Evolutionary conservation across 1,140 invertebrate genomes (phyloP).

Genomic region (Augochlora pura): DNA sequence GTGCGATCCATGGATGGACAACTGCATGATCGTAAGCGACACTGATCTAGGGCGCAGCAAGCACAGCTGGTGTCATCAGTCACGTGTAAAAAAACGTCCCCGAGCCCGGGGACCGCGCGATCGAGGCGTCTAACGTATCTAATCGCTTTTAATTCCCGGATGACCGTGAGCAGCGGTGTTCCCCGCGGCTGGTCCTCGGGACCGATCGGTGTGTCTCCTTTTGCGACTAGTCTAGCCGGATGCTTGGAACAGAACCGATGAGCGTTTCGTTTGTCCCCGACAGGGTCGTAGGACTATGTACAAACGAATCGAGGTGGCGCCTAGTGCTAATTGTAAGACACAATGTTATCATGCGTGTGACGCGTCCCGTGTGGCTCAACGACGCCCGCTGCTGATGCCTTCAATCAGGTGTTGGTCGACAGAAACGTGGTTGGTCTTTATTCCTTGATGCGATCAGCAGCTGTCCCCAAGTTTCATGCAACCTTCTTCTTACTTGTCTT

Average conservation of each 20-base stretch:
- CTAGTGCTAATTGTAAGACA: slow-evolving; percentile 22
- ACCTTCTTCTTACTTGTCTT: slow-evolving; percentile 80
- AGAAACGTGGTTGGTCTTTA: slow-evolving; percentile 56
- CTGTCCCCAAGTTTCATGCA: slow-evolving; percentile 71
- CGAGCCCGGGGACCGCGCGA: slow-evolving; percentile 1
- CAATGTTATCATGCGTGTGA: slow-evolving; percentile 19
- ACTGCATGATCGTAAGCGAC: slow-evolving; percentile 48
- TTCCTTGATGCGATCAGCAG: slow-evolving; percentile 71
- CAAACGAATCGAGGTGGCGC: slow-evolving; percentile 15
- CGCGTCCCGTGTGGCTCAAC: slow-evolving; percentile 1
- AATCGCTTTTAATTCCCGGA: slow-evolving; percentile 9
- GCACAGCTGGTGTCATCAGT: slow-evolving; percentile 11
- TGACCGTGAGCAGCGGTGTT: slow-evolving; percentile 54
- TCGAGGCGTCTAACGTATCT: not conserved
- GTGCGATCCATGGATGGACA: not conserved
- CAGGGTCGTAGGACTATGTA: not conserved
- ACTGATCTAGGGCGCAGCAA: slow-evolving; percentile 39
- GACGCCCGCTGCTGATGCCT: slow-evolving; percentile 51
- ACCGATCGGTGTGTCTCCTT: not conserved
- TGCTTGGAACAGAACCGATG: not conserved
- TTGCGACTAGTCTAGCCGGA: not conserved
- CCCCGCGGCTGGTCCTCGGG: not conserved
- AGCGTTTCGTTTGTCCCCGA: slow-evolving; percentile 7
- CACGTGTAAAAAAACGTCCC: slow-evolving; percentile 36
- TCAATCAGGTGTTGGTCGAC: slow-evolving; percentile 23